These are phyloP conservation scores for Thaumatotibia leucotreta DNA, from an alignment of 1,140 invertebrate genomes.

Conservation along the genomic window DNA sequence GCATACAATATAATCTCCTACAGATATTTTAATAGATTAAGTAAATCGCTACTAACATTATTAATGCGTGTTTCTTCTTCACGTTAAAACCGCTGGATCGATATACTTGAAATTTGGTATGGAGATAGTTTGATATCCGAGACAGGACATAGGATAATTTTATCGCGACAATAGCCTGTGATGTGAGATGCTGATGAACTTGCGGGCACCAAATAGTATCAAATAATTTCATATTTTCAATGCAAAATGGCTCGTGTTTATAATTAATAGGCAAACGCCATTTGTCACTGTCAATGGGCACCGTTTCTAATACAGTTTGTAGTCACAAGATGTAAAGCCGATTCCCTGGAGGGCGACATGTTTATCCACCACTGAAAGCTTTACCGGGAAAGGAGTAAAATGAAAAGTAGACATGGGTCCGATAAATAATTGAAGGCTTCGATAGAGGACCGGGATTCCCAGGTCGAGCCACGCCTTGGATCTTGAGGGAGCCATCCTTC, in stretches of 20 bases:
- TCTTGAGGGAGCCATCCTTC: constrained; percentile 68
- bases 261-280: constrained; percentile 40
- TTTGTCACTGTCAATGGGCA: constrained; percentile 48
- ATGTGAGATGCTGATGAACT: too few relatives aligned
- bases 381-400: constrained; percentile 65
- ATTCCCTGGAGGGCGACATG: constrained; percentile 54
- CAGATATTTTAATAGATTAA: too few relatives aligned
- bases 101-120: too few relatives aligned
- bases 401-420: constrained; percentile 72
- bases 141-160: too few relatives aligned
- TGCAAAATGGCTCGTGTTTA: constrained; percentile 26
- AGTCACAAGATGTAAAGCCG: constrained; percentile 38
- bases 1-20: too few relatives aligned
- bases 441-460: constrained; percentile 65
- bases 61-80: too few relatives aligned
- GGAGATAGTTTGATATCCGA: too few relatives aligned
- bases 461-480: constrained; percentile 42
- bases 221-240: constrained; percentile 6
- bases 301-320: constrained; percentile 39
- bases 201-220: not conserved
- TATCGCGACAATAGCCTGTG: too few relatives aligned
- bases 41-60: too few relatives aligned
- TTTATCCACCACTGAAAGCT: constrained; percentile 54
- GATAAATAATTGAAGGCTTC: constrained; percentile 75
- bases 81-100: too few relatives aligned